Evolutionary conservation across 1,140 invertebrate genomes (phyloP).

Genomic region (Hyphantria cunea): DNA sequence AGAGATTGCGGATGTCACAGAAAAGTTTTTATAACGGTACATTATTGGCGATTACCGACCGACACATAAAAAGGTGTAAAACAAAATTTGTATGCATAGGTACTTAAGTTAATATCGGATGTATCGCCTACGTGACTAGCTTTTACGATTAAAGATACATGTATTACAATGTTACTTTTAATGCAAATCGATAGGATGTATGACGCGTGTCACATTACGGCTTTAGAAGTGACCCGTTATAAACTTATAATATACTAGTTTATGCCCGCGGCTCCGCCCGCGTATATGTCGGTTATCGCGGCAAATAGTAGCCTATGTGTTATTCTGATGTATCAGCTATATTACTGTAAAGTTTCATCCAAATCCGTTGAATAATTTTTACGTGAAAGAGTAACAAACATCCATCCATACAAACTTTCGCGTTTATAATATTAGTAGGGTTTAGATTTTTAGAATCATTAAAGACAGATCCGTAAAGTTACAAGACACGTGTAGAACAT

Average conservation of each 20-base stretch:
- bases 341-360: too few species aligned
- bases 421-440: too few species aligned
- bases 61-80: constrained; percentile 1
- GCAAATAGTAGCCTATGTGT: too few species aligned
- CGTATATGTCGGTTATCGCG: too few species aligned
- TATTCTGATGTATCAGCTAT: too few species aligned
- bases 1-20: background rate
- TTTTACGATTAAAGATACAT: constrained; percentile 4
- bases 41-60: constrained; percentile 1
- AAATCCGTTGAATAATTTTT: too few species aligned
- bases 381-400: too few species aligned
- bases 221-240: background rate
- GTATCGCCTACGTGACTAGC: constrained; percentile 6
- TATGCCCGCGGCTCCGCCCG: too few species aligned
- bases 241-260: background rate
- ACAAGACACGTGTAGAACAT: background rate
- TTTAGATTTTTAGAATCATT: too few species aligned
- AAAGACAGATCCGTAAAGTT: background rate
- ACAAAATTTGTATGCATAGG: constrained; percentile 13
- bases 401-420: too few species aligned
- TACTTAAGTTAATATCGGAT: constrained; percentile 19
- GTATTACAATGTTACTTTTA: constrained; percentile 9
- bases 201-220: background rate
- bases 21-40: background rate
- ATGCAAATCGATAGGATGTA: constrained; percentile 2